These are phyloP conservation scores for Eptesicus fuscus DNA, from an alignment of 2,113 vertebrate genomes.

Conservation along the genomic window DNA sequence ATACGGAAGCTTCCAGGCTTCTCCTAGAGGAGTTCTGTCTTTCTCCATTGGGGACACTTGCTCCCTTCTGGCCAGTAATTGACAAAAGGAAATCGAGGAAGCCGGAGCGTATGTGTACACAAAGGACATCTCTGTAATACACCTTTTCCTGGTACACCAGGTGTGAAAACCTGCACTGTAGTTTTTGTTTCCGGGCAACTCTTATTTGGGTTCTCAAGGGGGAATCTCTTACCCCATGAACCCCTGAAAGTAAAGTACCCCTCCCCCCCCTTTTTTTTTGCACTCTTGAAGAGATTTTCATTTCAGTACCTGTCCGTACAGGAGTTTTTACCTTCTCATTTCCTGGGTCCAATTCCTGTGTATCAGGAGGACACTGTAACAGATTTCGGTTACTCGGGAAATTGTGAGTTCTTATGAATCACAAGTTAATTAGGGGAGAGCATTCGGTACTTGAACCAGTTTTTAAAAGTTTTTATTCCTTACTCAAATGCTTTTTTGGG, in stretches of 20 bases:
- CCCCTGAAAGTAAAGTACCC: neutral
- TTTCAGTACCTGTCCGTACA: neutral
- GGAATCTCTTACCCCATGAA: neutral
- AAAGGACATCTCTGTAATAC: neutral
- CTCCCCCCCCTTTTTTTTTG: no score
- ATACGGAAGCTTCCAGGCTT: neutral
- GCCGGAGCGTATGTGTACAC: neutral
- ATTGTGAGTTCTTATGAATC: slow-evolving; percentile 9
- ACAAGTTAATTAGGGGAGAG: neutral
- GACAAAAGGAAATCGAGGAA: slow-evolving; percentile 47
- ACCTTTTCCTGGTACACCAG: slow-evolving; percentile 20
- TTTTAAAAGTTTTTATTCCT: slow-evolving; percentile 25
- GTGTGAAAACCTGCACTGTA: neutral
- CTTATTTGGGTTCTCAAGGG: neutral
- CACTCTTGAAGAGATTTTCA: neutral
- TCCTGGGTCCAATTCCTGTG: neutral
- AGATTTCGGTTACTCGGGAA: neutral
- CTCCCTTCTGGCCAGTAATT: neutral
- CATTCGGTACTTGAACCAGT: neutral
- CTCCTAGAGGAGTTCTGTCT: neutral
- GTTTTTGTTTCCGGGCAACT: slow-evolving; percentile 44
- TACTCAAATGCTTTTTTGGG: neutral
- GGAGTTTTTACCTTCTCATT: neutral
- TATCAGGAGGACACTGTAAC: neutral
- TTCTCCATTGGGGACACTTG: neutral